Base-by-base conservation (phyloP, 2,888 invertebrate genomes). In the Conistra vaccinii region DNA sequence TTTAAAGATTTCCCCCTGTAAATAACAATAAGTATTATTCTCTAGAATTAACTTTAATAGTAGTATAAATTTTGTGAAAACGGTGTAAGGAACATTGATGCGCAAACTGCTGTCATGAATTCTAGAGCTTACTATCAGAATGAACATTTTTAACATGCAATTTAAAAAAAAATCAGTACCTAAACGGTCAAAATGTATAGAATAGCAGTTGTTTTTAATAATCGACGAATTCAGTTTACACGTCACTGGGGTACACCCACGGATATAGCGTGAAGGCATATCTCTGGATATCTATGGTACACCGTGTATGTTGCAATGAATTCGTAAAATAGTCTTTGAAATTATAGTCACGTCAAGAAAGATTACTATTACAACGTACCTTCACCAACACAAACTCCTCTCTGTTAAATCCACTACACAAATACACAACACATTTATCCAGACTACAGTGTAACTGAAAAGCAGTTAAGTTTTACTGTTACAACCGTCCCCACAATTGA, bases 401-500 rank as follows among this genome's bases (percentile, higher is more conserved):
- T 48, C 7, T 14, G 26, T 57, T 20, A 51, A 42, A 48, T 17
- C 4, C 7, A 45, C 29, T 23, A 65, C 45, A 76, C 51, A 75
- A 75, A 79, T 75, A 53, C 45, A 72, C 68, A 53, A 65, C 5
- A 72, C 42, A 60, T 63, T 77, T n/a, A 55, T 32, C 17, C 29
- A 57, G 29, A 65, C 65, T 35, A 73, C 39, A 58, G 60, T 55
- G 39, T 69, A 84, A 73, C 65, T 70, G 76, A 66, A 80, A 70
- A 68, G 53, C 69, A 65, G 73, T 80, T 65, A 61, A 35, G 68
- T 85, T 85, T 77, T 73, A 83, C 48, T 74, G 72, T 75, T 63
- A 74, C 69, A 69, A 35, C 76, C 73, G 57, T 35, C 63, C 58
- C 83, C 60, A 26, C 63, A 82, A 80, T 84, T 76, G 84, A 84